Conservation (phyloP, 2,797 vertebrate species). For the Coreius guichenoti region DNA sequence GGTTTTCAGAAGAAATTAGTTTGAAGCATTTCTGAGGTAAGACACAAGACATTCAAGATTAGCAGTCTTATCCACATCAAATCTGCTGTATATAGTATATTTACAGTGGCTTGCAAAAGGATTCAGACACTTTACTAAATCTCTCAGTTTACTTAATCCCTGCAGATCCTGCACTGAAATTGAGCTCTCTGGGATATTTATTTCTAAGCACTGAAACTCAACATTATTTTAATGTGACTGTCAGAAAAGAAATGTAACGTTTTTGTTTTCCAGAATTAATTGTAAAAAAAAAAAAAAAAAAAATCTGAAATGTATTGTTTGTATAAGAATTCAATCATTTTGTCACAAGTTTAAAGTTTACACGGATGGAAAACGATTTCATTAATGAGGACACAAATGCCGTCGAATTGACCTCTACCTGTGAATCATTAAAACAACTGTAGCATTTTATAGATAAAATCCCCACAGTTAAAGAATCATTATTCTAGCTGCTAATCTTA, state of each 20-base stretch:
- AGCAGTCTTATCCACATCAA: background rate
- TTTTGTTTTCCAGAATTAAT: background rate
- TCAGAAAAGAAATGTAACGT: background rate
- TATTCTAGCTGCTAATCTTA: constrained; percentile 13
- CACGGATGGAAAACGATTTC: constrained; percentile 16
- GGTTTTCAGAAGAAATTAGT: constrained; percentile 24
- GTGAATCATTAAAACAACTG: constrained; percentile 39
- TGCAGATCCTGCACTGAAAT: constrained; percentile 16
- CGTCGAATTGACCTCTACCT: background rate
- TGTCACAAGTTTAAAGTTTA: background rate
- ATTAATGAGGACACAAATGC: constrained; percentile 8
- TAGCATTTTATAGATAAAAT: constrained; percentile 14
- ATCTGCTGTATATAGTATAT: background rate
- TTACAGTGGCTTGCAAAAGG: background rate
- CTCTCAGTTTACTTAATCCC: background rate
- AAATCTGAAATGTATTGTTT: background rate
- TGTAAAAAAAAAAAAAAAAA: background rate
- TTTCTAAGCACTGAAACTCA: constrained; percentile 6
- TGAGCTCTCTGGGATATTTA: constrained; percentile 18
- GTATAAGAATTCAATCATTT: background rate
- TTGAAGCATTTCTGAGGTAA: constrained; percentile 2
- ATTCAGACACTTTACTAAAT: background rate
- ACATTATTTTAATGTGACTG: background rate
- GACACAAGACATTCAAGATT: constrained; percentile 31
- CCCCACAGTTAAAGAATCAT: background rate